phyloP scores from a whole-genome alignment of 2,113 vertebrate genomes.

The Gobiocypris rarus region DNA sequence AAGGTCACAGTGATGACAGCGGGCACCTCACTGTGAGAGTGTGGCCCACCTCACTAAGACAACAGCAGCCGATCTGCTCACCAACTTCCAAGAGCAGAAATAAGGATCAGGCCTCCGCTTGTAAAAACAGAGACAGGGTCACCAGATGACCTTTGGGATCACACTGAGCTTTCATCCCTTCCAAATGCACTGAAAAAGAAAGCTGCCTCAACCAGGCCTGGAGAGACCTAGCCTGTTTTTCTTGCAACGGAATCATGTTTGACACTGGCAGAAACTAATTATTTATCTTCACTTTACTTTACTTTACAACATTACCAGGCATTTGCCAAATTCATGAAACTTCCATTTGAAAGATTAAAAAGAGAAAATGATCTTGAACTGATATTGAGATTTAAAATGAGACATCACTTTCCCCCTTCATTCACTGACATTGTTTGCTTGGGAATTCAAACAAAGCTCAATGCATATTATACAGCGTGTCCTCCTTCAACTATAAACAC shows the following conservation, averaged over 20 bases:
- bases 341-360: neutral
- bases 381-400: neutral
- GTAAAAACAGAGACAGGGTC: constrained; percentile 73
- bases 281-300: constrained; percentile 19
- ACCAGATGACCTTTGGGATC: constrained; percentile 67
- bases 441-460: constrained; percentile 15
- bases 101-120: constrained; percentile 65
- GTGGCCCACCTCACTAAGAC: constrained; percentile 71
- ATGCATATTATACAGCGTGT: constrained; percentile 18
- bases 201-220: constrained; percentile 52
- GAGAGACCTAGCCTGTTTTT: constrained; percentile 8
- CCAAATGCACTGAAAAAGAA: constrained; percentile 64
- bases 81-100: constrained; percentile 66
- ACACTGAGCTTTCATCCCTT: constrained; percentile 71
- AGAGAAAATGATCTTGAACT: neutral
- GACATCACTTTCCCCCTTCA: constrained; percentile 3
- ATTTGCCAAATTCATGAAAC: neutral
- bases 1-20: constrained; percentile 78
- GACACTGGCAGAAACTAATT: neutral
- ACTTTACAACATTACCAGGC: neutral
- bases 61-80: constrained; percentile 64
- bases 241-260: constrained; percentile 20
- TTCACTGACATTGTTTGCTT: constrained; percentile 21
- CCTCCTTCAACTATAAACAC: constrained; percentile 22
- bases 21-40: constrained; percentile 78